Conservation (phyloP, 2,888 invertebrate species). For the Saturnia japonica region DNA sequence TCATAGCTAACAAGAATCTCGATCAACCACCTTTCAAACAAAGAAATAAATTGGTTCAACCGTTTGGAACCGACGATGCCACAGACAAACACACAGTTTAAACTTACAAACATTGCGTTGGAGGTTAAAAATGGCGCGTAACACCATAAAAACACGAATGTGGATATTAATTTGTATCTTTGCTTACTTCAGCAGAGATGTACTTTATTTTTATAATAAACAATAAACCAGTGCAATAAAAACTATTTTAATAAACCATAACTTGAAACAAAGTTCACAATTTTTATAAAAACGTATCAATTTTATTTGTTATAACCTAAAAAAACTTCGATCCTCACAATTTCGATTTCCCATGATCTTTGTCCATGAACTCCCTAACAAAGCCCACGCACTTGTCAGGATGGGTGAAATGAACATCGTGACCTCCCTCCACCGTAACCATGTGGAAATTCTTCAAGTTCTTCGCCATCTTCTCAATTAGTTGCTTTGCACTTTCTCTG, state of each 20-base stretch:
- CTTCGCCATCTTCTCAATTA: slow-evolving; percentile 39
- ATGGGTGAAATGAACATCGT: slow-evolving; percentile 83
- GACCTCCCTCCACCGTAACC: slow-evolving; percentile 74
- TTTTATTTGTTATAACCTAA: not conserved
- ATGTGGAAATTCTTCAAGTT: slow-evolving; percentile 34
- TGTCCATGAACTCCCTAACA: slow-evolving; percentile 59
- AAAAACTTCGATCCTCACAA: slow-evolving; percentile 28
- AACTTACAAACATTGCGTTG: no score
- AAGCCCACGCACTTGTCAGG: slow-evolving; percentile 74
- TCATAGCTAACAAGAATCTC: no score
- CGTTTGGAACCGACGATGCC: no score
- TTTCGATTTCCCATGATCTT: slow-evolving; percentile 37
- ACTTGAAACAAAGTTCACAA: not conserved
- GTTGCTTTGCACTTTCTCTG: slow-evolving; percentile 30
- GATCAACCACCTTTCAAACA: no score
- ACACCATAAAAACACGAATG: no score
- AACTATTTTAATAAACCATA: not conserved
- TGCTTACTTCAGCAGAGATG: no score
- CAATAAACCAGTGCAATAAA: no score
- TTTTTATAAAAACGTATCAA: not conserved
- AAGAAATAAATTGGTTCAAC: no score
- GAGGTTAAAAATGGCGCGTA: no score
- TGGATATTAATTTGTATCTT: no score
- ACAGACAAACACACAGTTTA: no score
- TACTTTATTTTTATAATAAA: no score